phyloP scores from a whole-genome alignment of 1,140 invertebrate genomes.

The Aphelenchoides fujianensis region DNA sequence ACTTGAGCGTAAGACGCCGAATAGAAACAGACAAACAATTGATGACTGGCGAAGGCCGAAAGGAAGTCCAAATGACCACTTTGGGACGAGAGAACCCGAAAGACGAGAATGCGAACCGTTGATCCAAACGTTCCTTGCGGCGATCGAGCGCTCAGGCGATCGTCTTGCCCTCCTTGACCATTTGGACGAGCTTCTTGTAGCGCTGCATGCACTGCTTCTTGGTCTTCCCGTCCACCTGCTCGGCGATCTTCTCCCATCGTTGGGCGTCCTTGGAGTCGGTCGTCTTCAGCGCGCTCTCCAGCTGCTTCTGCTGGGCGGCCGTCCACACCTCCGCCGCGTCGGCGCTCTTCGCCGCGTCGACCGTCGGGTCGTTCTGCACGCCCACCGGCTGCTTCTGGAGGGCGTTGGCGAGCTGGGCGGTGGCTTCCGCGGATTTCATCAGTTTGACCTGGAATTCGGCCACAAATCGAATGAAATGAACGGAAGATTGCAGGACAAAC shows the following conservation, averaged over 20 bases:
- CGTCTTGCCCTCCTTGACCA: slow-evolving; percentile 25
- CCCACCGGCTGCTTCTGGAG: background rate
- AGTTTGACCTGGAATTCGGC: slow-evolving; percentile 43
- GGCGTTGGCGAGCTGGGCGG: slow-evolving; percentile 9
- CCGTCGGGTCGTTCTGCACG: background rate
- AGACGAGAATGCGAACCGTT: too few relatives aligned
- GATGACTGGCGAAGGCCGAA: too few relatives aligned
- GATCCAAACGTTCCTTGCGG: too few relatives aligned
- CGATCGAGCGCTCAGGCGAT: too few relatives aligned
- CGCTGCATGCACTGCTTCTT: slow-evolving; percentile 96
- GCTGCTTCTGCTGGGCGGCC: slow-evolving; percentile 53
- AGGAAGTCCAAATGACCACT: background rate
- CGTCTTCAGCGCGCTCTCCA: slow-evolving; percentile 94
- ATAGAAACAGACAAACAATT: too few relatives aligned
- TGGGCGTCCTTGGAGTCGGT: slow-evolving; percentile 79
- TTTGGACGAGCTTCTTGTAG: slow-evolving; percentile 72
- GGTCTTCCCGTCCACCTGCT: slow-evolving; percentile 76
- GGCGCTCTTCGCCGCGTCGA: background rate
- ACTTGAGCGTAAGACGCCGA: too few relatives aligned
- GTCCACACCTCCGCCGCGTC: slow-evolving; percentile 38
- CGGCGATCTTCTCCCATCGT: slow-evolving; percentile 90
- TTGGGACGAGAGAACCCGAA: too few relatives aligned
- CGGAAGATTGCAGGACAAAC: slow-evolving; percentile 17
- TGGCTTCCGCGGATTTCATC: slow-evolving; percentile 34
- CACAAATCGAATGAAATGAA: slow-evolving; percentile 2